Percentiles rank a stretch among this genome's conserved stretches.
phyloP scores from a whole-genome alignment of 92 coral and sea anemone genomes.

The Parazoanthus atlanticus region DNA sequence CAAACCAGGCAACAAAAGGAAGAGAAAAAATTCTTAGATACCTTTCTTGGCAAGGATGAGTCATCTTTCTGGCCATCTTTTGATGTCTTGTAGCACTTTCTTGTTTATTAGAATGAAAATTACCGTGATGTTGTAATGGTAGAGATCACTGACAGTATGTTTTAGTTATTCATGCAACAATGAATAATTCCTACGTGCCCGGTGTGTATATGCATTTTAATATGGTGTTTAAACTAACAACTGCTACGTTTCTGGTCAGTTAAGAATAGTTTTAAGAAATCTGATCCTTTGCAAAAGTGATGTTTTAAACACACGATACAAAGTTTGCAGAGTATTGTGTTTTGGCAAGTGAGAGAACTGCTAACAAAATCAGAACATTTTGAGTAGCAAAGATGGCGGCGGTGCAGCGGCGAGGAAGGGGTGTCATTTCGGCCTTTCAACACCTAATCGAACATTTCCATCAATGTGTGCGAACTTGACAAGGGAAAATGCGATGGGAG shows the following conservation, averaged over 20 bases:
- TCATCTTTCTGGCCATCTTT: not conserved
- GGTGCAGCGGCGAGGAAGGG: constrained; percentile 41
- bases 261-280: constrained; percentile 86
- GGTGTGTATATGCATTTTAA: constrained; percentile 68
- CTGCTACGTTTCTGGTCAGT: constrained; percentile 60
- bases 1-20: constrained; percentile 25
- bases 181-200: not conserved
- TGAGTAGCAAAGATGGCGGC: constrained; percentile 50
- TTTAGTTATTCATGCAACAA: constrained; percentile 6
- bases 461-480: constrained; percentile 34
- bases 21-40: not conserved
- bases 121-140: not conserved
- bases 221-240: constrained; percentile 82
- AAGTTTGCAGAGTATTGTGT: constrained; percentile 85
- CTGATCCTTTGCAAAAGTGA: constrained; percentile 81
- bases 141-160: not conserved
- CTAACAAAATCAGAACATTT: constrained; percentile 45
- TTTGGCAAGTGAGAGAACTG: constrained; percentile 62
- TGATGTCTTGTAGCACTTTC: constrained; percentile 17
- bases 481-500: constrained; percentile 33
- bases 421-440: constrained; percentile 35
- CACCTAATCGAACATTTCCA: constrained; percentile 49
- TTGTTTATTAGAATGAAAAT: constrained; percentile 26
- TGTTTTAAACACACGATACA: constrained; percentile 87
- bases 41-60: constrained; percentile 17